phyloP scores from a whole-genome alignment of 2,113 vertebrate genomes.

The Bathybates hornii region DNA sequence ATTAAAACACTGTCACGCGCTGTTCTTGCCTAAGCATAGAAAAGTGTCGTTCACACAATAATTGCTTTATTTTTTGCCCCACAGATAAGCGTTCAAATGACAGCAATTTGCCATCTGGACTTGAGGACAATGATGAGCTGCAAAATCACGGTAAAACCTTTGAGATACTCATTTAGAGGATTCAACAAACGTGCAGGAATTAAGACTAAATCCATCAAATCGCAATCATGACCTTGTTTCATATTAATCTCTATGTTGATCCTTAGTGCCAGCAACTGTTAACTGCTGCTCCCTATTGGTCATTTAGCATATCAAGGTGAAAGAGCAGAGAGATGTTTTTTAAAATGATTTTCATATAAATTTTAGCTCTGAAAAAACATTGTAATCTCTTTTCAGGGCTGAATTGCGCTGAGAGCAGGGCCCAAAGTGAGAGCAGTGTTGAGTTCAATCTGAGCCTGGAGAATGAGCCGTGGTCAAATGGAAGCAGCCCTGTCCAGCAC shows the following conservation, averaged over 20 bases:
- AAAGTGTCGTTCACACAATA: neutral
- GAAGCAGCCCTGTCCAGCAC: slow-evolving; percentile 85
- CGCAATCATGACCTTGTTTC: slow-evolving; percentile 64
- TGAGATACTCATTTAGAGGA: slow-evolving; percentile 30
- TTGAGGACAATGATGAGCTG: slow-evolving; percentile 54
- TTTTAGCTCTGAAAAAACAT: neutral
- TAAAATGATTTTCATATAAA: neutral
- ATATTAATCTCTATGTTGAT: slow-evolving; percentile 50
- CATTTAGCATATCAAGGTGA: neutral
- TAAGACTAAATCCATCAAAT: slow-evolving; percentile 64
- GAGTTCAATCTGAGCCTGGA: slow-evolving; percentile 86
- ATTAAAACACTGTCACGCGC: neutral
- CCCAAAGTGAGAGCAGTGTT: slow-evolving; percentile 90
- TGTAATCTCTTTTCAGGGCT: slow-evolving; percentile 46
- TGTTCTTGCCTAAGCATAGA: neutral
- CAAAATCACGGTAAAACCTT: slow-evolving; percentile 56
- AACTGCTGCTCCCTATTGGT: slow-evolving; percentile 48
- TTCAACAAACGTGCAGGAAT: slow-evolving; percentile 52
- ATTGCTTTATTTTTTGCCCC: neutral
- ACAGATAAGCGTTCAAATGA: slow-evolving; percentile 63
- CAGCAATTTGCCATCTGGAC: slow-evolving; percentile 45
- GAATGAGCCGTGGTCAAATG: slow-evolving; percentile 85
- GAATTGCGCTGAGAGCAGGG: slow-evolving; percentile 78
- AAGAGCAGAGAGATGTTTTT: neutral
- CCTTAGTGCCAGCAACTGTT: neutral